Conservation (phyloP, 2,888 invertebrate genomes). For the Drosophila monieri region DNA sequence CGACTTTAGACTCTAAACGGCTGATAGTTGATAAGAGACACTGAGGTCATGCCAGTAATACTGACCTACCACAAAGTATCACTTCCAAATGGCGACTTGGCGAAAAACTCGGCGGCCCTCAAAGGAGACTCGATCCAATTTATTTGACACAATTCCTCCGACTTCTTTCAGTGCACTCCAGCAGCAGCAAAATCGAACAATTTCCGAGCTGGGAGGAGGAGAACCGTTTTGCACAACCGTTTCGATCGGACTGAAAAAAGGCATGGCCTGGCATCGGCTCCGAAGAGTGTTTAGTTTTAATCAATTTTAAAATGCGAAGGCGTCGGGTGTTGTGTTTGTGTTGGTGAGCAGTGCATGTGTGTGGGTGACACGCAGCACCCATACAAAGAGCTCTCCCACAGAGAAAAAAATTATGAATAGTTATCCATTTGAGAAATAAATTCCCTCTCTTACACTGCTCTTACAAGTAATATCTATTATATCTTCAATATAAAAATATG, state of each 20-base stretch:
- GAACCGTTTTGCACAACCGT: conserved; percentile 69
- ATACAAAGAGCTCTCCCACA: conserved; percentile 5
- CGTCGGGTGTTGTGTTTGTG: conserved; percentile 35
- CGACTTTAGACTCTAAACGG: neutral
- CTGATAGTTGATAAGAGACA: neutral
- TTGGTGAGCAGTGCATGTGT: conserved; percentile 16
- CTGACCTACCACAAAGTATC: conserved; percentile 31
- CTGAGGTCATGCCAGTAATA: conserved; percentile 7
- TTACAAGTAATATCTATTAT: too few species aligned
- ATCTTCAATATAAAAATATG: too few species aligned
- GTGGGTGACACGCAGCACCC: conserved; percentile 33
- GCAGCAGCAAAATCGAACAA: conserved; percentile 29
- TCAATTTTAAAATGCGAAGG: conserved; percentile 64
- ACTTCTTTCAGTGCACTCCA: conserved; percentile 29
- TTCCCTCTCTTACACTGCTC: too few species aligned
- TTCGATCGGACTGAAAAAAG: conserved; percentile 72
- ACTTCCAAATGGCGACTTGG: conserved; percentile 1
- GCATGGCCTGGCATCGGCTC: conserved; percentile 23
- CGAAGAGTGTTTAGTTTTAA: conserved; percentile 58
- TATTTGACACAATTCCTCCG: conserved; percentile 21
- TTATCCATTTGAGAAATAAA: too few species aligned
- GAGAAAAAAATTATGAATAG: neutral
- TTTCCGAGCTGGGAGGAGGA: conserved; percentile 30
- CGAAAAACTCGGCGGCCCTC: too few species aligned
- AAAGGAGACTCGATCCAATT: neutral